Evolutionary conservation across 2,113 vertebrate species (phyloP).

Genomic region (Leucosticte australis): DNA sequence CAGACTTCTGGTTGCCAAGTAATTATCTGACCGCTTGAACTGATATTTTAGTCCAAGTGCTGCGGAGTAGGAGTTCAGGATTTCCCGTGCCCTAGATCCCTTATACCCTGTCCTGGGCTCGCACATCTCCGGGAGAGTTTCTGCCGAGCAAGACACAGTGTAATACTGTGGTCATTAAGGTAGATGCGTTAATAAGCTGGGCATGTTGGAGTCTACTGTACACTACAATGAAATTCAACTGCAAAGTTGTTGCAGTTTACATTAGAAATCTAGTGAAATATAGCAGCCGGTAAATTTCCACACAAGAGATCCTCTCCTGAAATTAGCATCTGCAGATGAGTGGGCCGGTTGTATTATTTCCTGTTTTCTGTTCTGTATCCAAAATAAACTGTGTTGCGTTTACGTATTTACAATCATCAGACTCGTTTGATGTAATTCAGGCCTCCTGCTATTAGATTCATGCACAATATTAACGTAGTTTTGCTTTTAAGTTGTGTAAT

Average conservation of each 20-base stretch:
- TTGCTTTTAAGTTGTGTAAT: background rate
- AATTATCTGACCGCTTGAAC: fast-evolving
- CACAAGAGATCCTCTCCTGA: background rate
- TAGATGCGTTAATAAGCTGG: background rate
- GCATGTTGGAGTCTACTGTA: fast-evolving
- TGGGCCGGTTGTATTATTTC: fast-evolving
- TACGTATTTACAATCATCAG: fast-evolving
- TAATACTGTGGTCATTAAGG: background rate
- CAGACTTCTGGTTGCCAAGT: background rate
- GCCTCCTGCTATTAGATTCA: background rate
- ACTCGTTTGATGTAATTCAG: background rate
- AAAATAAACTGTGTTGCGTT: background rate
- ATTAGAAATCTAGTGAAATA: background rate
- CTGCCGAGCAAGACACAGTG: background rate
- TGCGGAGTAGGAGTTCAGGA: fast-evolving
- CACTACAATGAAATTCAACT: background rate
- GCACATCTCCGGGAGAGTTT: fast-evolving
- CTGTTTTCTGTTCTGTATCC: background rate
- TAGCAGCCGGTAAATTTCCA: fast-evolving
- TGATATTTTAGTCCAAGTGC: background rate
- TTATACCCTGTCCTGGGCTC: fast-evolving
- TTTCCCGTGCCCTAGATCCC: fast-evolving
- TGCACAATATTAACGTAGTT: background rate
- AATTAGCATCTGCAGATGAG: background rate
- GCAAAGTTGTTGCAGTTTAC: background rate